Percentiles rank a stretch among this genome's conserved stretches.
phyloP scores from a whole-genome alignment of 2,113 vertebrate genomes.

The Heteronetta atricapilla region DNA sequence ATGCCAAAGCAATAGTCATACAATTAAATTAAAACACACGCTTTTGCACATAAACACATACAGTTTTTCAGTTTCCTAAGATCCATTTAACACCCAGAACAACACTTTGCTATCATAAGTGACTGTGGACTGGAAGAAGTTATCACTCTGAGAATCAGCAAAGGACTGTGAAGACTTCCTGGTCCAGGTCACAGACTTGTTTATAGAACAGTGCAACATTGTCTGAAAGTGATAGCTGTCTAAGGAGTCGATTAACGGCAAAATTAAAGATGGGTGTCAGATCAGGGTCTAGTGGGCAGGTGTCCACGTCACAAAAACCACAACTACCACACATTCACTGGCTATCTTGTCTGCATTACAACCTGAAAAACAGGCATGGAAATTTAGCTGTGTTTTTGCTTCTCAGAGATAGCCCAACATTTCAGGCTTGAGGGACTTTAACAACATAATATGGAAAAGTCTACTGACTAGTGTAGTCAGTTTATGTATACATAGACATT shows the following conservation, averaged over 20 bases:
- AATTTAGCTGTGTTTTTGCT: not conserved
- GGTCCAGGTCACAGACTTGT: not conserved
- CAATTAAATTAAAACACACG: not conserved
- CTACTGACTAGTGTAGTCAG: not conserved
- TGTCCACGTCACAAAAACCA: not conserved
- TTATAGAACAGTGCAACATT: not conserved
- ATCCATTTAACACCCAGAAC: not conserved
- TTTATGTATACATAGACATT: not conserved
- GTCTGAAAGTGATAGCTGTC: not conserved
- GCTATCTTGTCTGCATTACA: not conserved
- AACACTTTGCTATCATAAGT: not conserved
- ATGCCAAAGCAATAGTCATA: not conserved
- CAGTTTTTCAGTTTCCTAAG: not conserved
- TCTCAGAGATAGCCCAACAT: not conserved
- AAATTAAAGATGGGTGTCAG: not conserved
- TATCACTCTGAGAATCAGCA: not conserved
- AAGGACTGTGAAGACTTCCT: not conserved
- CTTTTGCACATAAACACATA: not conserved
- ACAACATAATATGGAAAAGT: not conserved
- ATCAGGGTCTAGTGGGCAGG: not conserved
- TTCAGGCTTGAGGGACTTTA: not conserved
- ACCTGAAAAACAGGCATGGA: not conserved
- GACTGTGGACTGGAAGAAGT: not conserved
- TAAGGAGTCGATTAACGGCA: not conserved
- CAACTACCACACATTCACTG: not conserved